Evolutionary conservation across 2,797 vertebrate genomes (phyloP).

Genomic region (Scolopax bukidnonensis): DNA sequence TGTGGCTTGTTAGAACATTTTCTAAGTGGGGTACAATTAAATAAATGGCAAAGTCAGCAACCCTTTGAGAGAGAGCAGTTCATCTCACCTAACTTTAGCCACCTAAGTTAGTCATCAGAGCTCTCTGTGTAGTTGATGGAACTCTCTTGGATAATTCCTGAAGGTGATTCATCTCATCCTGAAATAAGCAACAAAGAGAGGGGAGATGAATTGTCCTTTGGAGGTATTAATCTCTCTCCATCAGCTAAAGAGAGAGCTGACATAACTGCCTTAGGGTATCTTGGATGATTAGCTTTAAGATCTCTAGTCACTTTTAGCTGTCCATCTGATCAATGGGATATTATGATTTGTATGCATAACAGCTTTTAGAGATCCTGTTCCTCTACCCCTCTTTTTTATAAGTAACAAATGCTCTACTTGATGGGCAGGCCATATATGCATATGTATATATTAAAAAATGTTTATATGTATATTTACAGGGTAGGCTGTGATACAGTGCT

Average conservation of each 20-base stretch:
- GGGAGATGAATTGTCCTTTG: not conserved
- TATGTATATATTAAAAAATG: not conserved
- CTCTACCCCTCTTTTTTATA: not conserved
- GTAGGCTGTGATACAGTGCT: not conserved
- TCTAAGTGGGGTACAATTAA: not conserved
- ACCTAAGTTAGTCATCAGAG: not conserved
- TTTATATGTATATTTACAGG: not conserved
- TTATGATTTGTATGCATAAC: not conserved
- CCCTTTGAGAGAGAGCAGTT: not conserved
- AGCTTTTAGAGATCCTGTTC: not conserved
- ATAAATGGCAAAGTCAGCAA: slow-evolving; percentile 10
- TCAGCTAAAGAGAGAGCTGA: not conserved
- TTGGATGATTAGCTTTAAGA: not conserved
- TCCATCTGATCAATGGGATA: not conserved
- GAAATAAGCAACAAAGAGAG: not conserved
- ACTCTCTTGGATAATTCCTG: not conserved
- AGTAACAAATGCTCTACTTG: not conserved
- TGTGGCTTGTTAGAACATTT: not conserved
- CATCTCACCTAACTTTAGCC: not conserved
- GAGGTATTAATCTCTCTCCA: not conserved
- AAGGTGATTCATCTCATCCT: not conserved
- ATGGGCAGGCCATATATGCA: not conserved
- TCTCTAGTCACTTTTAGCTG: not conserved
- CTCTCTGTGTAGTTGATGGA: not conserved
- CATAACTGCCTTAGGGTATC: not conserved